phyloP scores from a whole-genome alignment of 1,140 invertebrate species.

The Diorhabda elongata region DNA sequence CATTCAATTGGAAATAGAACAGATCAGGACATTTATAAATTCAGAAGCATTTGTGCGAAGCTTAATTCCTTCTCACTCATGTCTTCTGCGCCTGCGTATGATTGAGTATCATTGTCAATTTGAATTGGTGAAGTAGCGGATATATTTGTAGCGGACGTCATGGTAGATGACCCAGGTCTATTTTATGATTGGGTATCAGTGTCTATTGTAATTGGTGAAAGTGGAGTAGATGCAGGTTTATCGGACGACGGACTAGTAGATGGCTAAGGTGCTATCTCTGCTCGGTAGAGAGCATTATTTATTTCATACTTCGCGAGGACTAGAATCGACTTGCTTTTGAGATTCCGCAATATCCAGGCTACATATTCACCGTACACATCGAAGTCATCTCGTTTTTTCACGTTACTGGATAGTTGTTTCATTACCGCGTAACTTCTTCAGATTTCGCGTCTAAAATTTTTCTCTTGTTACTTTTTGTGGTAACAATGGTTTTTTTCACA shows the following conservation, averaged over 20 bases:
- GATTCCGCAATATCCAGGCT: slow-evolving; percentile 15
- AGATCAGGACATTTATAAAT: not conserved
- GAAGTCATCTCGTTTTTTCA: slow-evolving; percentile 21
- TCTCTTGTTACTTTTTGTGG: slow-evolving; percentile 14
- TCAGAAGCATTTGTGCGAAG: slow-evolving; percentile 5
- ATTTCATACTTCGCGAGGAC: not conserved
- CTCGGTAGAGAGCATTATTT: too few species aligned
- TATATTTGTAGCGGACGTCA: too few species aligned
- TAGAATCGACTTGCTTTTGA: slow-evolving; percentile 1
- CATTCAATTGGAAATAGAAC: slow-evolving; percentile 2
- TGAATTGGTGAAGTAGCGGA: too few species aligned
- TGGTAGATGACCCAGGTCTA: too few species aligned
- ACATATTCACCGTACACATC: slow-evolving; percentile 23
- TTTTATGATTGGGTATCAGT: too few species aligned
- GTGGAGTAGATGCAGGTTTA: too few species aligned
- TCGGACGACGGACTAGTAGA: too few species aligned
- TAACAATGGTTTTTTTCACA: slow-evolving; percentile 3
- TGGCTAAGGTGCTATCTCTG: too few species aligned
- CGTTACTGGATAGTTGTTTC: slow-evolving; percentile 3
- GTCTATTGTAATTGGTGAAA: too few species aligned
- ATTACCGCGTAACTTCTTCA: slow-evolving; percentile 11
- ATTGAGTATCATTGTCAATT: too few species aligned
- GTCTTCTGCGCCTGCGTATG: too few species aligned
- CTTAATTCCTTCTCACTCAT: too few species aligned
- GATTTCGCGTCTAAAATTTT: slow-evolving; percentile 5